A percentile compares a stretch with the other conserved stretches of the same genome.
phyloP scores from a whole-genome alignment of 2,888 invertebrate species.

The Azorinus chamasolen region DNA sequence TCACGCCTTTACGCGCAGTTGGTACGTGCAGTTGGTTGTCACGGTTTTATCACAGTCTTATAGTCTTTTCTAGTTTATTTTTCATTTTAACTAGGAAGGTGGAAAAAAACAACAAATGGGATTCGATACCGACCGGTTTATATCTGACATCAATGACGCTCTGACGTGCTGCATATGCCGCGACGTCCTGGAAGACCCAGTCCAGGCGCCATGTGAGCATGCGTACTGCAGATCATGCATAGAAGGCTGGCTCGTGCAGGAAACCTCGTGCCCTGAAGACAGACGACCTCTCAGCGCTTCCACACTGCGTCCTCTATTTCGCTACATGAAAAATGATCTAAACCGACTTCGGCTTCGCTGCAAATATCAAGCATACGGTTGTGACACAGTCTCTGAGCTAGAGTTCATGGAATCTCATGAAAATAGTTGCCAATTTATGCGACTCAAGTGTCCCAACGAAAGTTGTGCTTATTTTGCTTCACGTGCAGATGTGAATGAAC shows the following conservation, averaged over 20 bases:
- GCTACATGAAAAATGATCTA: conserved; percentile 80
- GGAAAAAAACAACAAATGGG: too few species aligned
- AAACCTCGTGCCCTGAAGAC: conserved; percentile 81
- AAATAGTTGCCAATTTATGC: conserved; percentile 66
- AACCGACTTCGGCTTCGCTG: conserved; percentile 74
- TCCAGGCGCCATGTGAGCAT: conserved; percentile 83
- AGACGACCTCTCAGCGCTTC: conserved; percentile 66
- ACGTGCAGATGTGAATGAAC: conserved; percentile 65
- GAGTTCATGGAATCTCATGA: conserved; percentile 74
- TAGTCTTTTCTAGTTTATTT: too few species aligned
- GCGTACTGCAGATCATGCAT: conserved; percentile 81
- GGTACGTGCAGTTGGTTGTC: too few species aligned
- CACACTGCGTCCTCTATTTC: conserved; percentile 72
- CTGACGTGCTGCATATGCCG: conserved; percentile 81
- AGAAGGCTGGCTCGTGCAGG: conserved; percentile 79
- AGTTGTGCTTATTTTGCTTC: conserved; percentile 65
- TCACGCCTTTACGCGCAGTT: too few species aligned
- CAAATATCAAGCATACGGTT: conserved; percentile 69
- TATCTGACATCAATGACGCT: conserved; percentile 74
- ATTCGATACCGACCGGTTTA: conserved; percentile 78
- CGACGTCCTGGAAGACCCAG: conserved; percentile 79
- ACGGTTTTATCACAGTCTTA: too few species aligned
- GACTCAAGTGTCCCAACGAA: conserved; percentile 73
- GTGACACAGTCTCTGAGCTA: conserved; percentile 67
- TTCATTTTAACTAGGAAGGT: too few species aligned